These are phyloP conservation scores for Himalopsyche phryganea DNA, from an alignment of 1,140 invertebrate genomes.

Conservation along the genomic window DNA sequence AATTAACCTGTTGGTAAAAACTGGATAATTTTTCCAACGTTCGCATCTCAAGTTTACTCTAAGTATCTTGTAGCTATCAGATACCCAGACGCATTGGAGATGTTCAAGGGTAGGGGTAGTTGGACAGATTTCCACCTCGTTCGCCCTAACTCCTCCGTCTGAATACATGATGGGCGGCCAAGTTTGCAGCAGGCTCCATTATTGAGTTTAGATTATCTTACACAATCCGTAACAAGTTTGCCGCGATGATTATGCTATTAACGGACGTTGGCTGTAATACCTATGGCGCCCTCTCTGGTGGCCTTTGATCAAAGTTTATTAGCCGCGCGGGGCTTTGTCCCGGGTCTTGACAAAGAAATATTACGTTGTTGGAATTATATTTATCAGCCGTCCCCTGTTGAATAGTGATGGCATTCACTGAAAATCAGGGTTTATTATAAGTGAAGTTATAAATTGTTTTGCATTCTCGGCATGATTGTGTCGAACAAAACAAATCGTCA, in stretches of 20 bases:
- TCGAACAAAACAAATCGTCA: no score
- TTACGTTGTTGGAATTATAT: no score
- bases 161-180: constrained; percentile 13
- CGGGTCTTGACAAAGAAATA: background rate
- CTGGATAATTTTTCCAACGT: no score
- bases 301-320: constrained; percentile 30
- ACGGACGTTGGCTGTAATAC: constrained; percentile 13
- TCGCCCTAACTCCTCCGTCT: background rate
- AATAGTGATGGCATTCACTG: no score
- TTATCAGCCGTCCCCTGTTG: no score
- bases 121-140: background rate
- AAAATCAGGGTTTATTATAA: no score
- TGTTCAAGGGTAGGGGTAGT: background rate
- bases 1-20: no score
- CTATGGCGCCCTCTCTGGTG: constrained; percentile 1
- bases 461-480: no score
- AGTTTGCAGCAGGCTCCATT: constrained; percentile 8
- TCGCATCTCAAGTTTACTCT: no score
- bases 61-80: no score
- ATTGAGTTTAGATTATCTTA: constrained; percentile 33
- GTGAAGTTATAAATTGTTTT: no score
- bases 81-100: background rate
- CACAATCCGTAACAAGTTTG: constrained; percentile 32
- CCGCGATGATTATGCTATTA: constrained; percentile 31
- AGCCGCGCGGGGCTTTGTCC: constrained; percentile 4